These are phyloP conservation scores for Oxygymnocypris stewartii DNA, from an alignment of 2,113 vertebrate species.

Conservation along the genomic window DNA sequence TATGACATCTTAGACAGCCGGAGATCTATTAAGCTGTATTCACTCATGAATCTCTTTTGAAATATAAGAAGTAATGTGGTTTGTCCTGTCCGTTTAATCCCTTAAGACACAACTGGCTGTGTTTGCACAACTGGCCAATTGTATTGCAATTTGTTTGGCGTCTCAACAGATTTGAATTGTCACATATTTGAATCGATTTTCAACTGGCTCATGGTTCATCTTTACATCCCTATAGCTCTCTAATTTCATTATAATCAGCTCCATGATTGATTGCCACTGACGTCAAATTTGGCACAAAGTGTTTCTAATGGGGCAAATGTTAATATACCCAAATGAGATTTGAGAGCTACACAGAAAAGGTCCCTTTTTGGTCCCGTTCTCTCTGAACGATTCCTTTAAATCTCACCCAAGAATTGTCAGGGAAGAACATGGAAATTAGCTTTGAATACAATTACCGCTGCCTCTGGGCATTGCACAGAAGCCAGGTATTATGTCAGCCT, in stretches of 20 bases:
- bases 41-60: no score
- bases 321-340: neutral
- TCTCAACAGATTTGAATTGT: no score
- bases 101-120: no score
- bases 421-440: constrained; percentile 48
- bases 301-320: neutral
- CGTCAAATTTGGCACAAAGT: neutral
- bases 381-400: neutral
- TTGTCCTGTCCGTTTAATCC: no score
- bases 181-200: no score
- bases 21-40: no score
- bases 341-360: neutral
- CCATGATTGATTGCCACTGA: neutral
- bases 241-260: neutral
- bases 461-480: constrained; percentile 49
- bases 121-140: no score
- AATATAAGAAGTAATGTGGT: no score
- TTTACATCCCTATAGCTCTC: neutral
- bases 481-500: constrained; percentile 54
- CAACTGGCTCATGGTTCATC: no score
- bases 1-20: no score
- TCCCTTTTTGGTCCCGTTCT: neutral
- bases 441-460: constrained; percentile 53
- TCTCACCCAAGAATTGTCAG: constrained; percentile 33
- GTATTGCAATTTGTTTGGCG: no score